Conservation (phyloP, 2,888 invertebrate species). For the Carcina quercana region DNA sequence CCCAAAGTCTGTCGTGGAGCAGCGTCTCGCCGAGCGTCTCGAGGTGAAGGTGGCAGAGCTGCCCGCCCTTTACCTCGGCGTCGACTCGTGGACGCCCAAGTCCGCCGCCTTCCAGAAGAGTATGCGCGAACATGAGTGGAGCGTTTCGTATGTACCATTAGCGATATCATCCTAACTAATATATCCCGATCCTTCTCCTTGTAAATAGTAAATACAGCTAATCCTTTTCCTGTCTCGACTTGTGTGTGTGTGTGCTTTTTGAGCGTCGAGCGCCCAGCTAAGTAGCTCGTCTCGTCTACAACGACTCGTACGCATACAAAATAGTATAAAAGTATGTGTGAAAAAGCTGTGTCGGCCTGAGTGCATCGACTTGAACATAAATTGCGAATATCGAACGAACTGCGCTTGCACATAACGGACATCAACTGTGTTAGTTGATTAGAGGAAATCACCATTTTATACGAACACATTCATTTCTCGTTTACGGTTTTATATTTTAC, state of each 20-base stretch:
- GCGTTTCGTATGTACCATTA: conserved; percentile 69
- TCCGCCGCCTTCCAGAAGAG: conserved; percentile 74
- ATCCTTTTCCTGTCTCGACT: not conserved
- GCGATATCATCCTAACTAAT: conserved; percentile 32
- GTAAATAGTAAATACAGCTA: conserved; percentile 1
- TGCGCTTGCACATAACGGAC: too few species aligned
- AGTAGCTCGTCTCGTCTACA: conserved; percentile 14
- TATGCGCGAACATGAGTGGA: conserved; percentile 74
- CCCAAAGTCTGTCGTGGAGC: conserved; percentile 58
- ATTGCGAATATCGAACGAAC: too few species aligned
- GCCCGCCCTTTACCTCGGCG: conserved; percentile 82
- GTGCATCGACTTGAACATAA: conserved; percentile 32
- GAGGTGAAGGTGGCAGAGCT: conserved; percentile 73
- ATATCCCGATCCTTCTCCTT: conserved; percentile 11
- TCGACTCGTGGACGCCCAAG: conserved; percentile 85
- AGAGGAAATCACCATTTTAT: too few species aligned
- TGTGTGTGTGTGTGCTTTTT: conserved; percentile 24
- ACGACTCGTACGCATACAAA: conserved; percentile 24
- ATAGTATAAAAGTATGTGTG: conserved; percentile 27
- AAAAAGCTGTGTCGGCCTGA: conserved; percentile 24
- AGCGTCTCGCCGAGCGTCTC: conserved; percentile 63
- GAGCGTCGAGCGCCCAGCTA: conserved; percentile 6
- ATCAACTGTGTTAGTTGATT: too few species aligned
- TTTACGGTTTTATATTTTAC: too few species aligned
- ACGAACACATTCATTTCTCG: too few species aligned